A percentile compares a stretch with the other conserved stretches of the same genome.
These are phyloP conservation scores for Chironomus tentans DNA, from an alignment of 2,888 invertebrate genomes.

Conservation along the genomic window DNA sequence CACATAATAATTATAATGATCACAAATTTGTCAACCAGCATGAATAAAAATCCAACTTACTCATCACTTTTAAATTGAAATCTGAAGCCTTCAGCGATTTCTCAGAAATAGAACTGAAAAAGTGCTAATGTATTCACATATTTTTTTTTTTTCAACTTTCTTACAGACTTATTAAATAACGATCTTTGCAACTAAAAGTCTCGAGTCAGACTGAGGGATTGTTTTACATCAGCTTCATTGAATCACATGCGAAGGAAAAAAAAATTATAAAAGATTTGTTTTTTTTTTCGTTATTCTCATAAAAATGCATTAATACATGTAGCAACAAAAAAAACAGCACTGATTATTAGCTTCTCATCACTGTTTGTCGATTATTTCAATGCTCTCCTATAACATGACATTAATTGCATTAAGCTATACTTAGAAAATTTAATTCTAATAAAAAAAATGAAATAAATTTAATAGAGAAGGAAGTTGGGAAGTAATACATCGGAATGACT, in stretches of 20 bases:
- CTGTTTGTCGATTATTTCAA: neutral
- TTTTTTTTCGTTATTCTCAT: neutral
- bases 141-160: neutral
- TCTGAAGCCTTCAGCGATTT: neutral
- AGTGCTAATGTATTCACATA: neutral
- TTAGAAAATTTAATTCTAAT: too few relatives aligned
- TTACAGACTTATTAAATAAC: neutral
- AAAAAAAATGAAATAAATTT: too few relatives aligned
- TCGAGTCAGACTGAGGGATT: constrained; percentile 12
- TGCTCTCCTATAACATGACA: neutral
- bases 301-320: neutral
- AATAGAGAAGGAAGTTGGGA: neutral
- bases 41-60: neutral
- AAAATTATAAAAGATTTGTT: neutral
- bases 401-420: neutral
- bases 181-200: constrained; percentile 16
- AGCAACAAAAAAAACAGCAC: neutral
- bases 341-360: neutral
- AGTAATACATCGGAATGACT: too few relatives aligned
- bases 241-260: constrained; percentile 7
- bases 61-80: neutral
- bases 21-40: too few relatives aligned
- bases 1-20: too few relatives aligned
- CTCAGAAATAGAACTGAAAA: neutral
- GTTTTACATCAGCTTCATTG: neutral